phyloP scores from a whole-genome alignment of 2,113 vertebrate genomes.

The Coturnix japonica region DNA sequence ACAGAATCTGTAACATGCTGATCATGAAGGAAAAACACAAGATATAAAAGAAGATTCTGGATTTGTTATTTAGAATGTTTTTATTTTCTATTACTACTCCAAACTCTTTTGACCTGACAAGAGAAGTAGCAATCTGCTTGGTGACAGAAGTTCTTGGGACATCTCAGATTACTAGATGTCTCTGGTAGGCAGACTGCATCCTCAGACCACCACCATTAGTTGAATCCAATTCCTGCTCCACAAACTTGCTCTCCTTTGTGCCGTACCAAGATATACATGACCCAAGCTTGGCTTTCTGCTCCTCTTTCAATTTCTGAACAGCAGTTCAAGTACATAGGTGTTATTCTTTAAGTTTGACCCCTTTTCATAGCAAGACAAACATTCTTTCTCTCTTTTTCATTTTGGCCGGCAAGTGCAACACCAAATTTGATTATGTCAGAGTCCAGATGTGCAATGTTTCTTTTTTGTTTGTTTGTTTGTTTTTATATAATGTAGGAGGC shows the following conservation, averaged over 20 bases:
- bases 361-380: background rate
- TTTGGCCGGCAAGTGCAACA: background rate
- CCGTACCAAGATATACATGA: background rate
- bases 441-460: background rate
- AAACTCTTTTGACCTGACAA: background rate
- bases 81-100: background rate
- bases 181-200: background rate
- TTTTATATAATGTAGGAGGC: background rate
- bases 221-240: background rate
- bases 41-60: background rate
- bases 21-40: background rate
- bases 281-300: background rate
- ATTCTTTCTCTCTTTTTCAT: background rate
- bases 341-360: background rate
- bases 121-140: background rate
- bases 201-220: background rate
- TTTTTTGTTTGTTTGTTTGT: too few relatives aligned
- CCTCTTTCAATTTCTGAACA: background rate
- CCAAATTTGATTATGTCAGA: background rate
- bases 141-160: background rate
- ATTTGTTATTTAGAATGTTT: background rate
- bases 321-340: background rate
- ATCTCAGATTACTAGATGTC: background rate
- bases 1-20: background rate
- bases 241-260: background rate